Evolutionary conservation across 1,140 invertebrate species (phyloP).

Genomic region (Drosophila melanica): DNA sequence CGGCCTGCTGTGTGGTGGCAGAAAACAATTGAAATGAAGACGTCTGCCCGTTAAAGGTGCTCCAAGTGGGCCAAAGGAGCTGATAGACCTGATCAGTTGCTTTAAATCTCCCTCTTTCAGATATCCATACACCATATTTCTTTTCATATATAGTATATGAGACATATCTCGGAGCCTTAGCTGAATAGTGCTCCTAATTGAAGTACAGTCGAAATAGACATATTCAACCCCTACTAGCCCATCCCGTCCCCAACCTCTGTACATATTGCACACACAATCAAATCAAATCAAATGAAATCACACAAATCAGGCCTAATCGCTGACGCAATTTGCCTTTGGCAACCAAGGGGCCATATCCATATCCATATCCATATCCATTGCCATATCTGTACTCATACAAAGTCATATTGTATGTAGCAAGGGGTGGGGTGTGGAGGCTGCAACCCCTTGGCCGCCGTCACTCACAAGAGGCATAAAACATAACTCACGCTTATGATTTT

Average conservation of each 20-base stretch:
- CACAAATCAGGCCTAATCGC: conserved; percentile 76
- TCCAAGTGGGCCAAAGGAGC: not conserved
- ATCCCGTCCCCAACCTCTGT: not conserved
- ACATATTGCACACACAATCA: conserved; percentile 58
- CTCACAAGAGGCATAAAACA: conserved; percentile 47
- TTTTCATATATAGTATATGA: too few species aligned
- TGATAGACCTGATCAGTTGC: too few species aligned
- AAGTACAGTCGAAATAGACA: not conserved
- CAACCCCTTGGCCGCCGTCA: conserved; percentile 43
- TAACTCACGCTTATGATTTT: conserved; percentile 82
- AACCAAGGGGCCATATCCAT: conserved; percentile 11
- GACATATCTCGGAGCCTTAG: not conserved
- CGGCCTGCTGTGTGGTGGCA: conserved; percentile 19
- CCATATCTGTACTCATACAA: conserved; percentile 29
- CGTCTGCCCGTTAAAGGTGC: conserved; percentile 33
- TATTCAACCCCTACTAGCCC: not conserved
- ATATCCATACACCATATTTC: too few species aligned
- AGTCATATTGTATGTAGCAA: conserved; percentile 5
- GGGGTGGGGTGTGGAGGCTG: not conserved
- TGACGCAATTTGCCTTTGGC: conserved; percentile 64
- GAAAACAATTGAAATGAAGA: conserved; percentile 47
- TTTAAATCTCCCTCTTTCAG: too few species aligned
- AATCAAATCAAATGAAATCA: conserved; percentile 69
- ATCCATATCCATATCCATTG: conserved; percentile 5
- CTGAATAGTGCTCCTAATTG: conserved; percentile 45